Evolutionary conservation across 2,113 vertebrate genomes (phyloP).

Genomic region (cattle (Bos taurus)): ARS-UCD2.0 NC_037354.1:15904001-15904500

Average conservation of each 20-base stretch:
- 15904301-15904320: neutral
- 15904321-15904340: neutral
- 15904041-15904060: no score
- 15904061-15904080: neutral
- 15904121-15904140: neutral
- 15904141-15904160: neutral
- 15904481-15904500: neutral
- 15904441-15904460: neutral
- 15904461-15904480: neutral
- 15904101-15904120: neutral
- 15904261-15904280: neutral
- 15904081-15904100: neutral
- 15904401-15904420: neutral
- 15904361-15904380: neutral
- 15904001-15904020: neutral
- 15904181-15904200: neutral
- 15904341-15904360: neutral
- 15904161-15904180: neutral
- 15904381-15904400: neutral
- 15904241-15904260: neutral
- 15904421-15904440: neutral
- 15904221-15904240: neutral
- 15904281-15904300: neutral
- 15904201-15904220: neutral
- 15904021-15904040: neutral